Evolutionary conservation across 2,797 vertebrate species (phyloP).

Genomic region (Manis crassicaudata): DNA sequence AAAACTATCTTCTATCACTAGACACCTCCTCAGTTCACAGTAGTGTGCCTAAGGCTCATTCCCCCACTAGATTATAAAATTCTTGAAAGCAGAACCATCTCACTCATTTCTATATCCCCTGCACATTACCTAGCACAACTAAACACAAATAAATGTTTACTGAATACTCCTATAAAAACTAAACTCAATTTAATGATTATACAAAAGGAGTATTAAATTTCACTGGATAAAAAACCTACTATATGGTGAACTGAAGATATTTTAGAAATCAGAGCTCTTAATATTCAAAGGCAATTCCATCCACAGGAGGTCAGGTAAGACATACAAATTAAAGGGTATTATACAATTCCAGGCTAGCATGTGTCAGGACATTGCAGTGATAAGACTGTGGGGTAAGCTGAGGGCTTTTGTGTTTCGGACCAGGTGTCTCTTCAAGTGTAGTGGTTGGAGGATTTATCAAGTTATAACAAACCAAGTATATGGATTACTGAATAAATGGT

Average conservation of each 20-base stretch:
- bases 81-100: not conserved
- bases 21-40: not conserved
- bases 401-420: not conserved
- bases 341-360: not conserved
- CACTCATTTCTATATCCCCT: not conserved
- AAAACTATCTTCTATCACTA: not conserved
- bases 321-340: not conserved
- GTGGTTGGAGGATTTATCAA: not conserved
- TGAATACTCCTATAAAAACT: not conserved
- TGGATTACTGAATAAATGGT: not conserved
- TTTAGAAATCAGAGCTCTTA: constrained; percentile 16
- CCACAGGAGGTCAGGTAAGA: not conserved
- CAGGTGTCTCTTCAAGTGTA: not conserved
- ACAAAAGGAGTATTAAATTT: constrained; percentile 11
- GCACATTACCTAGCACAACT: not conserved
- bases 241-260: not conserved
- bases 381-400: too few relatives aligned
- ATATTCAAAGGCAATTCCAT: constrained; percentile 16
- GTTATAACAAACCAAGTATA: not conserved
- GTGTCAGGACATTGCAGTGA: not conserved
- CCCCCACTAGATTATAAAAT: not conserved
- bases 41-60: not conserved
- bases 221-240: constrained; percentile 3
- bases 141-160: not conserved
- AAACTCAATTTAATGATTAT: constrained; percentile 13